These are phyloP conservation scores for Aricia artaxerxes DNA, from an alignment of 2,888 invertebrate genomes.

Conservation along the genomic window DNA sequence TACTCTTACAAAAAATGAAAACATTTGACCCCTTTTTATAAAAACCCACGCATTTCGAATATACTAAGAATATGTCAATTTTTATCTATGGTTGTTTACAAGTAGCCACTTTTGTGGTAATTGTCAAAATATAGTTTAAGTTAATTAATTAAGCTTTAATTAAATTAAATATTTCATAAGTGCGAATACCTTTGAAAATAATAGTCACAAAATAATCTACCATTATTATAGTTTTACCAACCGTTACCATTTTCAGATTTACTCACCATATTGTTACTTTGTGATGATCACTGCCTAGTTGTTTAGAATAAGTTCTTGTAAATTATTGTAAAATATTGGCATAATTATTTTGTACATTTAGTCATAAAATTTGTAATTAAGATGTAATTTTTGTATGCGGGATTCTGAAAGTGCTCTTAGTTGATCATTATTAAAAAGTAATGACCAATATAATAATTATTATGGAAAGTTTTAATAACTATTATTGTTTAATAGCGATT, in stretches of 20 bases:
- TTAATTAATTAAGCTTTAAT: conserved; percentile 60
- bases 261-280: conserved; percentile 32
- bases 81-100: conserved; percentile 7
- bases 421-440: no score
- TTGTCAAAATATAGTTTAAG: conserved; percentile 25
- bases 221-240: conserved; percentile 38
- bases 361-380: conserved; percentile 16
- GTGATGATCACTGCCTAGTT: conserved; percentile 61
- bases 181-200: conserved; percentile 1
- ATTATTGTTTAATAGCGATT: not conserved
- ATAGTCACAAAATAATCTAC: conserved; percentile 33
- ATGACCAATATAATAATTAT: no score
- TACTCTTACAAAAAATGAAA: not conserved
- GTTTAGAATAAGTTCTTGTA: conserved; percentile 57
- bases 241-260: conserved; percentile 52
- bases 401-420: not conserved
- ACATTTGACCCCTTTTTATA: not conserved
- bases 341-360: conserved; percentile 45
- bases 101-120: conserved; percentile 4
- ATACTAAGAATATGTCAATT: not conserved
- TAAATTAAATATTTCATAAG: conserved; percentile 33
- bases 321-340: conserved; percentile 70
- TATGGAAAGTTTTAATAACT: no score
- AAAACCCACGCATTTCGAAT: not conserved
- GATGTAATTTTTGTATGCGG: conserved; percentile 27